phyloP scores from a whole-genome alignment of 2,797 vertebrate genomes.

The Melanotaenia trifasciata region DNA sequence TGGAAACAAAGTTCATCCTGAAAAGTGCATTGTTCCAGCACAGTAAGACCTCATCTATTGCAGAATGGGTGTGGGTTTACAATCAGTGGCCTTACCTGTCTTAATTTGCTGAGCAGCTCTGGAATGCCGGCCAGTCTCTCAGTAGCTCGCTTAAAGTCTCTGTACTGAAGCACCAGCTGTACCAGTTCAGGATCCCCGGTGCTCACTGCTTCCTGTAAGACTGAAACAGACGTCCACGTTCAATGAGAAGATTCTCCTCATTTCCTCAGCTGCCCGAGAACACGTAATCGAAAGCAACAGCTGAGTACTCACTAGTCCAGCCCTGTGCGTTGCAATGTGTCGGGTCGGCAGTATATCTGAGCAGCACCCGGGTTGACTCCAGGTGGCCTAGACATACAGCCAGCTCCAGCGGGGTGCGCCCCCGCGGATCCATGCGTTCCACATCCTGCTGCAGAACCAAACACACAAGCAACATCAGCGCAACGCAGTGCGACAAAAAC shows the following conservation, averaged over 20 bases:
- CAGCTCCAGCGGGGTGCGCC: slow-evolving; percentile 92
- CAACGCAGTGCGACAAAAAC: slow-evolving; percentile 61
- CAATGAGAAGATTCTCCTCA: background rate
- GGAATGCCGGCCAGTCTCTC: slow-evolving; percentile 93
- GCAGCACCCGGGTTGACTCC: slow-evolving; percentile 90
- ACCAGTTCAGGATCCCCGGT: slow-evolving; percentile 96
- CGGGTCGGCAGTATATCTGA: slow-evolving; percentile 89
- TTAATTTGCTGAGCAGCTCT: slow-evolving; percentile 92
- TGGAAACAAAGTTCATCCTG: background rate
- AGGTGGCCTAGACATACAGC: slow-evolving; percentile 93
- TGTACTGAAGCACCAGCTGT: slow-evolving; percentile 94
- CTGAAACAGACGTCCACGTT: slow-evolving; percentile 73
- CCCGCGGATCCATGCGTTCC: slow-evolving; percentile 89
- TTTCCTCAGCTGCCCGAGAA: slow-evolving; percentile 1
- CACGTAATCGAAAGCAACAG: background rate
- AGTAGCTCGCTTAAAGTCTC: slow-evolving; percentile 92
- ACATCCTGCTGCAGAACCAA: slow-evolving; percentile 85
- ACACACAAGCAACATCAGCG: slow-evolving; percentile 47
- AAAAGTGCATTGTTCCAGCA: background rate
- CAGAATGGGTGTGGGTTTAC: background rate
- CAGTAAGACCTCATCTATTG: background rate
- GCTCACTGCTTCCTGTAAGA: slow-evolving; percentile 96
- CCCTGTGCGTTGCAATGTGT: slow-evolving; percentile 88
- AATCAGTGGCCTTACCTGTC: slow-evolving; percentile 83
- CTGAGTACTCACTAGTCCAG: slow-evolving; percentile 88